Evolutionary conservation across 92 coral and sea anemone genomes (phyloP), one percentile per base, ranked within the genome.

Genomic region (Zoanthus sociatus): DNA sequence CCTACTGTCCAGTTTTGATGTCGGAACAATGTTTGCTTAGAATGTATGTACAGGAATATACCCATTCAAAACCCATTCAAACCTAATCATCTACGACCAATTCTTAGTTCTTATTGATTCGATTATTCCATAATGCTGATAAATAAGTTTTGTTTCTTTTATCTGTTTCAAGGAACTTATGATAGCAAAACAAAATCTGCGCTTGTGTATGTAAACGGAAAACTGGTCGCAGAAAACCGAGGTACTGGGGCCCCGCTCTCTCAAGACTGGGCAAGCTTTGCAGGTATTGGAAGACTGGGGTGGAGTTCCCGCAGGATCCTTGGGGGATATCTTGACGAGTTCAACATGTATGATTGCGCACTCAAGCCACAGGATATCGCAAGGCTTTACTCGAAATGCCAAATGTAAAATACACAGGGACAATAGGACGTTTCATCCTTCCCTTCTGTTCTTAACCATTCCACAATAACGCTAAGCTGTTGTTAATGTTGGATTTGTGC

Each of bases 291-390:
- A 1, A 66, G 75, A n/a, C 63, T 20, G 4, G 75, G 85, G 12
- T 9, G 47, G 4, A 7, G 26, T 3, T 5, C n/a, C 16, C 14
- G 71, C 7, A 61, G 85, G 17, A 33, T 51, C 16, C 85, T 81
- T 63, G 75, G 85, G 3, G 85, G 85, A 44, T 81, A 81, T 66
- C 58, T 81, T 20, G 85, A 81, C 45, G 85, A 81, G 46, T 81
- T 81, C 73, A 81, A 81, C 85, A 81, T 81, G 85, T 81, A 64
- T 20, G 85, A 81, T 60, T 64, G 60, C 31, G 85, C 85, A 20
- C 75, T 81, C 63, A 12, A 3, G 6, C 61, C 75, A 20, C 21
- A 45, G 47, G 60, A 20, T 33, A 42, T 81, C 15, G 42, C 33
- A 9, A 47, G 31, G 46, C 74, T 81, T 71, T 66, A 81, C 75